These are phyloP conservation scores for Etheostoma perlongum DNA, from an alignment of 2,797 vertebrate genomes.

Conservation along the genomic window DNA sequence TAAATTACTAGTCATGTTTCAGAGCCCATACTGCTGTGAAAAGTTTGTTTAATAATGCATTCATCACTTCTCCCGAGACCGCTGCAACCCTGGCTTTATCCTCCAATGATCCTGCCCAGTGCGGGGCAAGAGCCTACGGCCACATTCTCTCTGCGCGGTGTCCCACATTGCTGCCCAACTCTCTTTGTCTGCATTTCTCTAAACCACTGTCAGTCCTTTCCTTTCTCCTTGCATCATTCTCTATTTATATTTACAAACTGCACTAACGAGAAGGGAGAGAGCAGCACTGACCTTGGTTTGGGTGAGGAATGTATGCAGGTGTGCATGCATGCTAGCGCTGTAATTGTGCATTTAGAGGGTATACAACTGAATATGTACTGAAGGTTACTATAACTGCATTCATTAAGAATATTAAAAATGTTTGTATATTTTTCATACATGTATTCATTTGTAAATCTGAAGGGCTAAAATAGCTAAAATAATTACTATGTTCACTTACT, in stretches of 20 bases:
- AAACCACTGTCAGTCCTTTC: conserved; percentile 34
- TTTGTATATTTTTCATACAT: too few species aligned
- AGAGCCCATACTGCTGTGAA: conserved; percentile 54
- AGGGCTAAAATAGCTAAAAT: too few species aligned
- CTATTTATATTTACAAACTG: conserved; percentile 44
- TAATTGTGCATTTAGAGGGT: neutral
- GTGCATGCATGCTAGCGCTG: conserved; percentile 4
- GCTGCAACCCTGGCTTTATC: conserved; percentile 59
- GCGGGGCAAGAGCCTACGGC: conserved; percentile 56
- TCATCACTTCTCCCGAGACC: conserved; percentile 49
- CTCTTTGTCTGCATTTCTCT: conserved; percentile 54
- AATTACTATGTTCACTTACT: too few species aligned
- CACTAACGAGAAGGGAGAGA: conserved; percentile 39
- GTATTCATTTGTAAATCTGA: too few species aligned
- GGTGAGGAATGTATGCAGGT: conserved; percentile 24
- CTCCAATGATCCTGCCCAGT: conserved; percentile 52
- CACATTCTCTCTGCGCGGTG: conserved; percentile 54
- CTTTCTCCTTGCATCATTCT: conserved; percentile 41
- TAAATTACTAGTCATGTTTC: conserved; percentile 32
- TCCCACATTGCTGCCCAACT: conserved; percentile 60
- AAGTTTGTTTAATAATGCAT: conserved; percentile 71
- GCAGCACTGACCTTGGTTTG: conserved; percentile 43
- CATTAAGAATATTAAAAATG: too few species aligned
- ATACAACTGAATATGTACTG: conserved; percentile 17
- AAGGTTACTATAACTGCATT: neutral